Evolutionary conservation across 2,888 invertebrate species (phyloP), one percentile per base, ranked within the genome.

Genomic region (Zaprionus bogoriensis): DNA sequence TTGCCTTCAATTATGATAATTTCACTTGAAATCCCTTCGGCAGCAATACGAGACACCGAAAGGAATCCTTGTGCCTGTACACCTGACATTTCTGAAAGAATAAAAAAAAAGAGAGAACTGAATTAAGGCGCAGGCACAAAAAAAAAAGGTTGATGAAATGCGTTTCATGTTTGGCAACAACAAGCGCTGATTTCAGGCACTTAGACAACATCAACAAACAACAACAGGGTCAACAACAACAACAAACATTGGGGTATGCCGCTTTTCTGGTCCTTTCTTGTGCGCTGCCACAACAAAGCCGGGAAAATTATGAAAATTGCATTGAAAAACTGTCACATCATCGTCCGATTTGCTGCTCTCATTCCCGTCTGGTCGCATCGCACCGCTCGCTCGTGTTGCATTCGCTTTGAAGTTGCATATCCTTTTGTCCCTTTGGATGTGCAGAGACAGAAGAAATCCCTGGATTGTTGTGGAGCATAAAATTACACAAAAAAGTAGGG

Each of bases 301-400:
- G 2, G 41, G 57, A 42, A 71, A 65, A 71, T 71, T 62, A 68
- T 74, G 74, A 74, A 77, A 77, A 77, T 74, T 77, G 51, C 63
- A 62, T 65, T 74, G 74, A 44, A 74, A 83, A 87, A 87, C 74
- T 85, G 83, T 83, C 83, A 85, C 83, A 83, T 83, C 87, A 83
- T 85, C 66, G 77, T 55, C 12, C 63, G 58, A 65, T 62, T 62
- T 45, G 44, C 12, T 32, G 66, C 53, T 36, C 52, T 53, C 64
- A 58, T 53, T 61, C 59, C 2, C 23, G 38, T 67, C 68, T 39
- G 23, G 9, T 20, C 2, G 6, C 5, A 1, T 9, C 22, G 14
- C 19, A 2, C 7, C 19, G n/a, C n/a, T 4, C 67, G 42, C 41
- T 70, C 63, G 69, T 41, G 58, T 65, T 75, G 87, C 77, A 77